Base-by-base conservation (phyloP, 1,140 invertebrate genomes). In the Pantala flavescens region DNA sequence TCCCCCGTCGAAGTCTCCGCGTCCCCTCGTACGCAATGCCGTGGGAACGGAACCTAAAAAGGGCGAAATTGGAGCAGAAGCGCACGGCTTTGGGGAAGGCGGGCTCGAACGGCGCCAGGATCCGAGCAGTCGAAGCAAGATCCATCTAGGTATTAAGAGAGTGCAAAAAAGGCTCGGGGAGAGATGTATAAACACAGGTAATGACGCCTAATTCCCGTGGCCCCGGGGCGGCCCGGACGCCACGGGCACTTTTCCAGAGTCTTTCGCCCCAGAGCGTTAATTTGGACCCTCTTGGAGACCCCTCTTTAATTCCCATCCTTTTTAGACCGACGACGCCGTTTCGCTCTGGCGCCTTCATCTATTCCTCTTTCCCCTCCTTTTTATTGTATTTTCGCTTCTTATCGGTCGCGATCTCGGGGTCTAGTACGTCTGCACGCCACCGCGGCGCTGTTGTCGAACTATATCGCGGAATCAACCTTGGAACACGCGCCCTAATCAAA, bases 211-310 rank as follows among this genome's bases (percentile, higher is more conserved):
- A 63, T 63, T 63, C 49, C 49, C 12, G 12, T 63, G 12, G 49
- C 49, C 49, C 49, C 49, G n/a, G 49, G 49, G 28, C 28, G 49
- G 49, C 5, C 49, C 3, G 12, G 12, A 3, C 49, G 3, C 49
- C 49, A 12, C 12, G 14, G 49, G 49, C 49, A 63, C 49, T 63
- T 63, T 21, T 21, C 49, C 49, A 3, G 49, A 63, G 49, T 19
- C 49, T 63, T 63, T 63, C n/a, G 49, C 49, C 49, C 49, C 49
- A 63, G 49, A 63, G 49, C 49, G 49, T 63, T 63, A 63, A 63
- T 63, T 63, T 63, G 49, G 49, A 12, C 14, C 49, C 49, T 63
- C 49, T 21, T 63, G 49, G 16, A 63, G n/a, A n/a, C n/a, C 49
- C 49, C 49, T 63, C 49, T 63, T 63, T 63, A 63, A 63, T 63